Percentiles rank a stretch among this genome's conserved stretches.
Conservation (phyloP, 2,888 invertebrate species). For the Tetheella fluctuosa region DNA sequence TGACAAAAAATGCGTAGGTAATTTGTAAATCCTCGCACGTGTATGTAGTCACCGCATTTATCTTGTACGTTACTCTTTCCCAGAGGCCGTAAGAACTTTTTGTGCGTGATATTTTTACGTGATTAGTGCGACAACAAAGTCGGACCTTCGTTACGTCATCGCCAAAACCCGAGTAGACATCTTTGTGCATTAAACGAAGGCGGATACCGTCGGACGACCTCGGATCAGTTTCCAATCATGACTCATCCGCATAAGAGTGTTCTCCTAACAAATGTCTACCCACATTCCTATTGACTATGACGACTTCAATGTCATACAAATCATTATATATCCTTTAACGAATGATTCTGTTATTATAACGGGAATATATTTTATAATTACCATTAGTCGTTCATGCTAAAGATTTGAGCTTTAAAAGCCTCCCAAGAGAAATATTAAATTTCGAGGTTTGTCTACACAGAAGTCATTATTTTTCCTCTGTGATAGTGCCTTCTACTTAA, state of each 20-base stretch:
- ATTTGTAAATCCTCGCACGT: slow-evolving; percentile 1
- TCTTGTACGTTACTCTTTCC: slow-evolving; percentile 26
- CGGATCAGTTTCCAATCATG: slow-evolving; percentile 63
- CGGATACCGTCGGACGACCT: slow-evolving; percentile 68
- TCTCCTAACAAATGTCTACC: slow-evolving; percentile 45
- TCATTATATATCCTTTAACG: slow-evolving; percentile 33
- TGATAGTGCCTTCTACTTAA: neutral
- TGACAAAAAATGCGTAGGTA: neutral
- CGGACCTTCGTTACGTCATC: slow-evolving; percentile 41
- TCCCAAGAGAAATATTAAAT: neutral
- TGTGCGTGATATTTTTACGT: slow-evolving; percentile 35
- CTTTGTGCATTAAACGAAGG: slow-evolving; percentile 45
- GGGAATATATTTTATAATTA: slow-evolving; percentile 5
- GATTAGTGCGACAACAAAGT: slow-evolving; percentile 23
- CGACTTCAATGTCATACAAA: slow-evolving; percentile 41
- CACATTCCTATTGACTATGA: slow-evolving; percentile 33
- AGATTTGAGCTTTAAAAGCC: neutral
- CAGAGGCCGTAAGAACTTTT: slow-evolving; percentile 27
- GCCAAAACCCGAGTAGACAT: slow-evolving; percentile 33
- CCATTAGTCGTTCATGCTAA: neutral
- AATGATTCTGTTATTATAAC: slow-evolving; percentile 21
- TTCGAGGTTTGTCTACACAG: neutral
- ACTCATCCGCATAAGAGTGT: slow-evolving; percentile 55
- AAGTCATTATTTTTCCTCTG: slow-evolving; percentile 3
- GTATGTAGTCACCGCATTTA: slow-evolving; percentile 31